Conservation (phyloP, 2,113 vertebrate species). For the Camelus bactrianus region DNA sequence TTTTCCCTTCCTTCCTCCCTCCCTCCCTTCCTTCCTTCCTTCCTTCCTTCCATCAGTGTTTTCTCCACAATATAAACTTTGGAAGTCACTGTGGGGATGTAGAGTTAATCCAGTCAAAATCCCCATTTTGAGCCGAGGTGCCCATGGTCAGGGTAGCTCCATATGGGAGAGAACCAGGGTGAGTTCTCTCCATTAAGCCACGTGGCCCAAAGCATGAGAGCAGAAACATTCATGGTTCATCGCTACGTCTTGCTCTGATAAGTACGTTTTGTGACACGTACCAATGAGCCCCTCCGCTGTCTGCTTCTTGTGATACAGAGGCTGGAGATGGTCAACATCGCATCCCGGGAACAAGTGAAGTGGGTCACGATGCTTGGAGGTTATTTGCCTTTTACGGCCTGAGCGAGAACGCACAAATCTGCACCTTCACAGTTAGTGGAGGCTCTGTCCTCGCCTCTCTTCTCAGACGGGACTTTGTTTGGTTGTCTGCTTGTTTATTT, state of each 20-base stretch:
- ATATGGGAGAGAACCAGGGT: not conserved
- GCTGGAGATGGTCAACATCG: not conserved
- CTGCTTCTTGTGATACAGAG: not conserved
- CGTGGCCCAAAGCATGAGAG: fast-evolving
- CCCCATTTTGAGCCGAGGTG: not conserved
- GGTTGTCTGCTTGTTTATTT: too few relatives aligned
- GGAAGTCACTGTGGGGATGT: not conserved
- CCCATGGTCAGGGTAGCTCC: not conserved
- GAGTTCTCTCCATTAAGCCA: fast-evolving
- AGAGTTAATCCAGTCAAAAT: not conserved
- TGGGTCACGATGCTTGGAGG: too few relatives aligned
- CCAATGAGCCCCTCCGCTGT: not conserved
- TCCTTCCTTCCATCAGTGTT: fast-evolving
- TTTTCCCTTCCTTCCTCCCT: too few relatives aligned
- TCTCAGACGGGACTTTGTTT: not conserved
- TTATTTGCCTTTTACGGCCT: fast-evolving
- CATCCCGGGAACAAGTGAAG: not conserved
- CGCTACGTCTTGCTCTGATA: too few relatives aligned
- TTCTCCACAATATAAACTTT: not conserved
- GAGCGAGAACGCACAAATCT: fast-evolving
- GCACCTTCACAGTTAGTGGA: fast-evolving
- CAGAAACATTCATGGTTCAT: fast-evolving
- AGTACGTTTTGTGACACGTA: not conserved
- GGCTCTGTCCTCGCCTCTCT: not conserved
- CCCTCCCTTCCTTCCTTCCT: fast-evolving